These are phyloP conservation scores for Brachystomella parvula DNA, from an alignment of 1,140 invertebrate species.

Conservation along the genomic window DNA sequence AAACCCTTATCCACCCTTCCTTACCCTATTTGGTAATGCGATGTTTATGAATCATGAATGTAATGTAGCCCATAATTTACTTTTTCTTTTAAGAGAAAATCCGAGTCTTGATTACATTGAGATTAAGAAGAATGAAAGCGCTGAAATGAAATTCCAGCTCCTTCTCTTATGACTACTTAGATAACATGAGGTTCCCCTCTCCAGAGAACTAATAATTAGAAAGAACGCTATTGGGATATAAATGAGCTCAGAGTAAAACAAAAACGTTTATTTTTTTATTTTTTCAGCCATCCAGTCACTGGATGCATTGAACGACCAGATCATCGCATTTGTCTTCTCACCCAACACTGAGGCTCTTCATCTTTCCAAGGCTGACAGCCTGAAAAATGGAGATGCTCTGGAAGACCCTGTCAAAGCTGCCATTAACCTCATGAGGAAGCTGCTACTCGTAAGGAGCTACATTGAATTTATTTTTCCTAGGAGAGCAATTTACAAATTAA, in stretches of 20 bases:
- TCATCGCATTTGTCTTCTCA: slow-evolving; percentile 45
- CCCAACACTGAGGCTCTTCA: slow-evolving; percentile 32
- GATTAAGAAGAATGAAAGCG: too few relatives aligned
- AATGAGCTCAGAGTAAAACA: neutral
- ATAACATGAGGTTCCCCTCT: neutral
- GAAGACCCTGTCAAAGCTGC: slow-evolving; percentile 44
- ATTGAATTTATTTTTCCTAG: neutral
- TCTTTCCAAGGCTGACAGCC: slow-evolving; percentile 30
- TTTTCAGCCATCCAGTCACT: slow-evolving; percentile 47
- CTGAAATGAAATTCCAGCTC: neutral
- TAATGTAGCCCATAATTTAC: too few relatives aligned
- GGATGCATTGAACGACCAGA: slow-evolving; percentile 47
- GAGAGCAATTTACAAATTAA: neutral
- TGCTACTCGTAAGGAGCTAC: slow-evolving; percentile 41
- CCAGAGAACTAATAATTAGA: neutral
- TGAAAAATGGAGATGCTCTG: slow-evolving; percentile 30
- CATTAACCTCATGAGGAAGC: slow-evolving; percentile 45
- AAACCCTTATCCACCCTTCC: too few relatives aligned
- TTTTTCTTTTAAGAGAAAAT: too few relatives aligned
- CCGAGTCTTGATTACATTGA: too few relatives aligned
- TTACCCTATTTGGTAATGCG: too few relatives aligned
- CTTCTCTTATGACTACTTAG: neutral
- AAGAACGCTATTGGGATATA: neutral
- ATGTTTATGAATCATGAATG: too few relatives aligned
- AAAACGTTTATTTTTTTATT: slow-evolving; percentile 13